Evolutionary conservation across 2,888 invertebrate genomes (phyloP).

Genomic region (Drosophila aldrichi): DNA sequence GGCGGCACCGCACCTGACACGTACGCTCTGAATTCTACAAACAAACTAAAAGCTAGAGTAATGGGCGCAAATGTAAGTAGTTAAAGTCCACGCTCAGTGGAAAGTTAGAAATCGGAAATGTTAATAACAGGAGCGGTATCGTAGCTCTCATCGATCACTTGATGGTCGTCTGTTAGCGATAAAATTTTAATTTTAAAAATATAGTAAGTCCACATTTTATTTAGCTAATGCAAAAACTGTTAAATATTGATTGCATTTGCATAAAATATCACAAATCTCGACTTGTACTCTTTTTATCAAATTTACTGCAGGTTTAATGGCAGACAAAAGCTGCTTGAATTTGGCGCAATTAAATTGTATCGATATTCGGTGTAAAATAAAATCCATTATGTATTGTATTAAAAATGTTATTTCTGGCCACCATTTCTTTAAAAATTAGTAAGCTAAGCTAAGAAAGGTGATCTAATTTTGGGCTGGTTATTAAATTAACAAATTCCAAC

Average conservation of each 20-base stretch:
- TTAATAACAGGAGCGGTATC: not conserved
- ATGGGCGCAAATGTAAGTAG: not conserved
- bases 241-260: not conserved
- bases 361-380: not conserved
- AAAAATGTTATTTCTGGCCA: not conserved
- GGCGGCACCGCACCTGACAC: conserved; percentile 14
- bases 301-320: too few species aligned
- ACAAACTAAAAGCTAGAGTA: conserved; percentile 22
- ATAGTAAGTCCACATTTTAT: not conserved
- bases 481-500: not conserved
- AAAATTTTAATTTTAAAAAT: not conserved
- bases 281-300: not conserved
- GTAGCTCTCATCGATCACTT: not conserved
- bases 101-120: not conserved
- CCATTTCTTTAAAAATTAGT: not conserved
- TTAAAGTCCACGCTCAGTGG: not conserved
- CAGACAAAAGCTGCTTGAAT: conserved; percentile 3
- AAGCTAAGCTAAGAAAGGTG: too few species aligned
- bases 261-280: too few species aligned
- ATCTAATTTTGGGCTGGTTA: not conserved
- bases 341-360: not conserved
- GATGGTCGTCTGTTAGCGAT: not conserved
- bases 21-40: conserved; percentile 17
- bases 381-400: not conserved
- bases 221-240: too few species aligned